phyloP scores from a whole-genome alignment of 2,113 vertebrate species.

The Mesocricetus auratus region DNA sequence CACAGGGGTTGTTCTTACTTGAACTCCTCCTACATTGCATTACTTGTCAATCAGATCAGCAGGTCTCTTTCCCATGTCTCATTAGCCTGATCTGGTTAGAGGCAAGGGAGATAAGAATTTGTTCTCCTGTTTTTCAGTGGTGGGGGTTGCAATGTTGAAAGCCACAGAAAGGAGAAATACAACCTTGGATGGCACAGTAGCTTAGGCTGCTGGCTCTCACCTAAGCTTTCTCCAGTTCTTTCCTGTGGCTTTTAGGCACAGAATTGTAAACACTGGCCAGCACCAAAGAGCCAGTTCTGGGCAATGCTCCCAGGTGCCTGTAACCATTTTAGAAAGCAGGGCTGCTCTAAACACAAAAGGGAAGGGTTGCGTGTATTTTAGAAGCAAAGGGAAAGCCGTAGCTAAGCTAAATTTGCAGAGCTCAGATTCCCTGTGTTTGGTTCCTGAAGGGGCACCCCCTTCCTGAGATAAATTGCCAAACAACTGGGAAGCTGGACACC shows the following conservation, averaged over 20 bases:
- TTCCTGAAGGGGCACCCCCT: not conserved
- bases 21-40: not conserved
- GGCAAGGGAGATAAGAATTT: not conserved
- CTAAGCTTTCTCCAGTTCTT: not conserved
- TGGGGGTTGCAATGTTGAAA: not conserved
- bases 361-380: not conserved
- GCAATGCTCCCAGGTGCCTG: not conserved
- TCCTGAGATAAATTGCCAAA: not conserved
- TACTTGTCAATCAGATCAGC: not conserved
- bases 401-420: slow-evolving; percentile 15
- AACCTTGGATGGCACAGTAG: not conserved
- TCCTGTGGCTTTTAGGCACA: not conserved
- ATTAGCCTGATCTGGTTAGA: not conserved
- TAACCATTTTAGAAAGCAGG: not conserved
- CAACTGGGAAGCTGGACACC: not conserved
- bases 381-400: not conserved
- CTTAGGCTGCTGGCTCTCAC: not conserved
- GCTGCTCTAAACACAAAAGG: slow-evolving; percentile 20
- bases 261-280: not conserved
- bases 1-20: not conserved
- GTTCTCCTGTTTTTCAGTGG: not conserved
- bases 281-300: not conserved
- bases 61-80: not conserved
- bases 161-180: not conserved
- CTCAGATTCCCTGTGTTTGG: not conserved